Conservation (phyloP, 2,113 vertebrate species). For the Brachypodius melanocephalos region DNA sequence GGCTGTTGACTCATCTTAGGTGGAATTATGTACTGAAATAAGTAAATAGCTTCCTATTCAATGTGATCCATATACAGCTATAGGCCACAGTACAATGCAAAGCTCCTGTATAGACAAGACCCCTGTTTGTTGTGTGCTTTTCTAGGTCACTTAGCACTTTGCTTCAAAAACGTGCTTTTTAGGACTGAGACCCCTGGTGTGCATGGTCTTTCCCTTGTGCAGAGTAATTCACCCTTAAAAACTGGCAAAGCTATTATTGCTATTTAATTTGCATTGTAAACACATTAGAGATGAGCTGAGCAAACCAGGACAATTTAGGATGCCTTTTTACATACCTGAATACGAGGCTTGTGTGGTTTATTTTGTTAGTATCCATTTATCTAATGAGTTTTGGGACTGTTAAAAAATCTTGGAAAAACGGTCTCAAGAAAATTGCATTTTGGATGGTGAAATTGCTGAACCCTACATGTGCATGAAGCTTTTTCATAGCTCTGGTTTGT, state of each 20-base stretch:
- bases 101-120: constrained; percentile 44
- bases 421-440: background rate
- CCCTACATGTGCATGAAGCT: accelerated
- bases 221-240: constrained; percentile 66
- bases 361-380: constrained; percentile 12
- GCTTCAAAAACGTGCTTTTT: constrained; percentile 41
- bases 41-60: constrained; percentile 70
- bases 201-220: constrained; percentile 24
- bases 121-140: constrained; percentile 67
- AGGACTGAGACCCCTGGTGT: constrained; percentile 14
- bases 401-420: background rate
- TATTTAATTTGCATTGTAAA: constrained; percentile 64
- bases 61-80: constrained; percentile 39
- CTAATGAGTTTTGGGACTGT: background rate
- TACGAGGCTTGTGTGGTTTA: background rate
- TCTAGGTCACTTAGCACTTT: constrained; percentile 57
- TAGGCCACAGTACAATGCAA: constrained; percentile 29
- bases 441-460: background rate
- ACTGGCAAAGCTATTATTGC: constrained; percentile 28
- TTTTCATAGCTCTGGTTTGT: background rate
- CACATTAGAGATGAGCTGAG: constrained; percentile 55
- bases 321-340: constrained; percentile 31
- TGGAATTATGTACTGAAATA: constrained; percentile 77
- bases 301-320: background rate
- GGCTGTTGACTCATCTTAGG: constrained; percentile 76